A percentile compares a stretch with the other conserved stretches of the same genome.
These are phyloP conservation scores for Rallus limicola DNA, from an alignment of 2,113 vertebrate genomes.

Conservation along the genomic window DNA sequence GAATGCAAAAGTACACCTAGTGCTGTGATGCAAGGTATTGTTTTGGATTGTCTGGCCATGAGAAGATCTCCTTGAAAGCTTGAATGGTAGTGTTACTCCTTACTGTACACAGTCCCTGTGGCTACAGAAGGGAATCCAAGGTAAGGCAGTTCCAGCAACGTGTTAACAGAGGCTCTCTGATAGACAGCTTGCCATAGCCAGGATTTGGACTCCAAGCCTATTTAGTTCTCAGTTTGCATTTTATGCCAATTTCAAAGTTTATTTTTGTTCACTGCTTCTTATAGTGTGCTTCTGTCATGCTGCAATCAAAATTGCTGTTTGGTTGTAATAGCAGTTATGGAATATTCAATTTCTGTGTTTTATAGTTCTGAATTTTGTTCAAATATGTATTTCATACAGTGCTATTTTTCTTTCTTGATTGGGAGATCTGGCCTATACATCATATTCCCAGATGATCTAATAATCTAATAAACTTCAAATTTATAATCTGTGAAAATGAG, in stretches of 20 bases:
- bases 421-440: not conserved
- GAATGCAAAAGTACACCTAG: not conserved
- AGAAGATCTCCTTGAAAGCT: not conserved
- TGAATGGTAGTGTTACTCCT: not conserved
- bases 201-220: not conserved
- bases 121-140: not conserved
- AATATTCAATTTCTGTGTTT: not conserved
- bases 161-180: not conserved
- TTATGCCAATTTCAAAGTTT: not conserved
- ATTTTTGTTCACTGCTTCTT: not conserved
- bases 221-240: not conserved
- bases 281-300: not conserved
- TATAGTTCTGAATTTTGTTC: slow-evolving; percentile 10
- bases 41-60: not conserved
- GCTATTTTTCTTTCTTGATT: slow-evolving; percentile 33
- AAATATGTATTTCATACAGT: not conserved
- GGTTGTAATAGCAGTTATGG: not conserved
- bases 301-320: not conserved
- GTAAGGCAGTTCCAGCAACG: not conserved
- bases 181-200: accelerated
- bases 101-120: not conserved
- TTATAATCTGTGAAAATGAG: slow-evolving; percentile 28
- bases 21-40: not conserved
- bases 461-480: slow-evolving; percentile 42
- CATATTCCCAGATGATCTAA: slow-evolving; percentile 22